Evolutionary conservation across 2,113 vertebrate species (phyloP).

Genomic region (Neofelis nebulosa): DNA sequence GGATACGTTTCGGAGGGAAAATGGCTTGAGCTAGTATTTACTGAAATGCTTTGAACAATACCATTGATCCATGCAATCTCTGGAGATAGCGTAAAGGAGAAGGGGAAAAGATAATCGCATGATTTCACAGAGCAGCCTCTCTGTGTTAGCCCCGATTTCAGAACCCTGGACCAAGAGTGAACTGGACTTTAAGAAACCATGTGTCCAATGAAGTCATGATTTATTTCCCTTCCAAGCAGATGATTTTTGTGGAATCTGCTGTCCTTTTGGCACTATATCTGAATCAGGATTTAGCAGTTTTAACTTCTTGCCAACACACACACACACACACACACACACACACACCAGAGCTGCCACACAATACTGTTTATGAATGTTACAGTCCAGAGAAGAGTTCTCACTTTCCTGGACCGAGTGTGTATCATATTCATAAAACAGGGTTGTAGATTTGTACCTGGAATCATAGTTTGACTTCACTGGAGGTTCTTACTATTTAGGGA

Average conservation of each 20-base stretch:
- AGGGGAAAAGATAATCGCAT: background rate
- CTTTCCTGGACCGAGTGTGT: background rate
- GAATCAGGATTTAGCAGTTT: background rate
- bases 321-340: too few relatives aligned
- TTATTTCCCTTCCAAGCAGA: conserved; percentile 54
- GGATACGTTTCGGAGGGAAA: conserved; percentile 52
- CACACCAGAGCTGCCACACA: background rate
- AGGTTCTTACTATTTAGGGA: background rate
- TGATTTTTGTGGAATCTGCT: conserved; percentile 32
- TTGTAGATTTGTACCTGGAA: background rate
- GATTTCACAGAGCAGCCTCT: background rate
- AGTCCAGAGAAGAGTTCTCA: background rate
- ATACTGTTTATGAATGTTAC: background rate
- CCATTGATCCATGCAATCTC: conserved; percentile 39
- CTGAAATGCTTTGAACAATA: conserved; percentile 65
- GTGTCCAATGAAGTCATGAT: background rate
- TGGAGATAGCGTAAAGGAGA: conserved; percentile 43
- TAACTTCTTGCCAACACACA: conserved; percentile 21
- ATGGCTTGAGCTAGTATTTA: conserved; percentile 40
- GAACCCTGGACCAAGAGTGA: conserved; percentile 36
- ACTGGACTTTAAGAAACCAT: conserved; percentile 19
- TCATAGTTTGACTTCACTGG: conserved; percentile 24
- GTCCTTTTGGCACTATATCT: conserved; percentile 26
- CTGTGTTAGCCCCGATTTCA: background rate
- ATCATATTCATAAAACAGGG: background rate